Conservation (phyloP, 2,888 invertebrate genomes). For the Zaprionus obscuricornis region DNA sequence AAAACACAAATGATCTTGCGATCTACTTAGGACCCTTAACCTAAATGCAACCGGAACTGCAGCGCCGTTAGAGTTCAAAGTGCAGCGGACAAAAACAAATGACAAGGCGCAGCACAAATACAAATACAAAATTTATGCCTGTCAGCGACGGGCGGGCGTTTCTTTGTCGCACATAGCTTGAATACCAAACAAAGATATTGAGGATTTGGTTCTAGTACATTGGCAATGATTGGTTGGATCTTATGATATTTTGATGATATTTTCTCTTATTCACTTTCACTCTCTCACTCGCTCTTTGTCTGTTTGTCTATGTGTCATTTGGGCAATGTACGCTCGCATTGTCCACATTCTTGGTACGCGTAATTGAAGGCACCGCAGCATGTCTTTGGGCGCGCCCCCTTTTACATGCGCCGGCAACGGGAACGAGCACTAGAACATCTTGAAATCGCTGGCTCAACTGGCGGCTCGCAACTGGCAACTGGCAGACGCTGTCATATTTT, state of each 20-base stretch:
- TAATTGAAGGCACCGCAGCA: constrained; percentile 80
- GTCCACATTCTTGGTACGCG: constrained; percentile 72
- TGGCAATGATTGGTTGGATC: constrained; percentile 79
- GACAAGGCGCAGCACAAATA: constrained; percentile 23
- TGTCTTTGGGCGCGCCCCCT: constrained; percentile 64
- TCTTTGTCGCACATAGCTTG: constrained; percentile 48
- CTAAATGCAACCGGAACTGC: constrained; percentile 49
- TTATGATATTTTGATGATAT: too few relatives aligned
- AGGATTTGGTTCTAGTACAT: constrained; percentile 73
- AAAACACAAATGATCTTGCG: too few relatives aligned
- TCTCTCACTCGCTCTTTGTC: neutral
- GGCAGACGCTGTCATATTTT: constrained; percentile 67
- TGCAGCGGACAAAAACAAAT: constrained; percentile 36
- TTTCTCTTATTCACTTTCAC: too few relatives aligned
- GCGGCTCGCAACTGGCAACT: too few relatives aligned
- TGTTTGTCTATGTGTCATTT: constrained; percentile 33
- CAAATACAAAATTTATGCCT: constrained; percentile 67
- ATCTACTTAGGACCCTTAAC: constrained; percentile 23
- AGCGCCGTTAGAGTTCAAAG: constrained; percentile 30
- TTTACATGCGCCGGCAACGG: constrained; percentile 52
- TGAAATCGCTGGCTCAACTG: constrained; percentile 12
- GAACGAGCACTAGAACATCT: constrained; percentile 28
- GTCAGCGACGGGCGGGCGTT: constrained; percentile 72
- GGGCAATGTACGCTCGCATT: constrained; percentile 57
- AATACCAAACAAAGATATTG: constrained; percentile 26